Conservation (phyloP, 2,797 vertebrate species). For the Oophaga sylvatica region DNA sequence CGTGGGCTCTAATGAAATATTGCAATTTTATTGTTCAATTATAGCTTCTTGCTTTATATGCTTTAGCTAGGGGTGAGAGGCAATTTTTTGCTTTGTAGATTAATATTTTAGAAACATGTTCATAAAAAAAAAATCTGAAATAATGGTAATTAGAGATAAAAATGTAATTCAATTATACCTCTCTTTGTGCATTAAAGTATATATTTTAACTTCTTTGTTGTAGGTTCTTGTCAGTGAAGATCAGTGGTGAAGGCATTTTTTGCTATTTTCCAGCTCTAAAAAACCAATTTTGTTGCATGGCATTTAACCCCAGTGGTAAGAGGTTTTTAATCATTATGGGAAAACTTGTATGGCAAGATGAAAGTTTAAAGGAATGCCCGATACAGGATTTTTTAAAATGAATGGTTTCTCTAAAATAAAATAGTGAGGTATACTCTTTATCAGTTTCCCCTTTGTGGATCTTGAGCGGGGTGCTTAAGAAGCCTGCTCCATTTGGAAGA, state of each 20-base stretch:
- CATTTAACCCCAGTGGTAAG: constrained; percentile 96
- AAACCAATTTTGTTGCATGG: constrained; percentile 98
- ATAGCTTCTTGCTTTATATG: too few species aligned
- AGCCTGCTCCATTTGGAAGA: too few species aligned
- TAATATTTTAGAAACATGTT: background rate
- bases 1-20: too few species aligned
- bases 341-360: background rate
- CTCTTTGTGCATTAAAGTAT: background rate
- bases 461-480: too few species aligned
- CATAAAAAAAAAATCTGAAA: background rate
- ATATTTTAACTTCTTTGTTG: constrained; percentile 20
- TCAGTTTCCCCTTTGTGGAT: too few species aligned
- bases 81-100: background rate
- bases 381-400: too few species aligned
- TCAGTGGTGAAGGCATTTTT: constrained; percentile 91
- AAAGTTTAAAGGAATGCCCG: background rate
- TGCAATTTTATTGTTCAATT: too few species aligned
- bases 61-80: too few species aligned
- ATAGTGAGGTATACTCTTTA: too few species aligned
- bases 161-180: background rate
- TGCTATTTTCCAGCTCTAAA: constrained; percentile 98
- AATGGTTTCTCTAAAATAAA: too few species aligned
- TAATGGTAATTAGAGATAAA: background rate
- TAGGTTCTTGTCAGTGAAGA: constrained; percentile 97
- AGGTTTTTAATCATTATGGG: background rate